Evolutionary conservation across 2,797 vertebrate species (phyloP).

Genomic region (Corythornis leucogaster): DNA sequence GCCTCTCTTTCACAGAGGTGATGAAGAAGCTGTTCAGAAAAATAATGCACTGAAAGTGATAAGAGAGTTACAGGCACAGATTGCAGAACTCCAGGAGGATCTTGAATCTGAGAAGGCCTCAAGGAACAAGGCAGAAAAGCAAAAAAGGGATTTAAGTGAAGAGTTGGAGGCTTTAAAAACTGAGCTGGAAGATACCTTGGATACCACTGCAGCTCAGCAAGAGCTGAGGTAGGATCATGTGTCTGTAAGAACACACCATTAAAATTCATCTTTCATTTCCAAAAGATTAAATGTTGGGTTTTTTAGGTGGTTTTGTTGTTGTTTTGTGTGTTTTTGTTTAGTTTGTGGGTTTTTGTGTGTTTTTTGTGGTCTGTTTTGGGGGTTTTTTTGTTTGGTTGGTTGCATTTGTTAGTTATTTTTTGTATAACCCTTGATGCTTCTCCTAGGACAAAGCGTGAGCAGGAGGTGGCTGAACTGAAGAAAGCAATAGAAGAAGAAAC

Average conservation of each 20-base stretch:
- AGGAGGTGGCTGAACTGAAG: constrained; percentile 96
- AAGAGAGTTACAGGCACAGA: constrained; percentile 94
- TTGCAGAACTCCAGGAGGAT: constrained; percentile 94
- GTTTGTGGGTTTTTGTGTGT: no score
- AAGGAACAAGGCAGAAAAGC: constrained; percentile 95
- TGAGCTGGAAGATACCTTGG: constrained; percentile 95
- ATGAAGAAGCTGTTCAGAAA: constrained; percentile 92
- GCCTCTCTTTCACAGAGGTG: constrained; percentile 80
- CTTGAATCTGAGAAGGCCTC: constrained; percentile 93
- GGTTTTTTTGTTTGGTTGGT: neutral
- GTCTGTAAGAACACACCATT: neutral
- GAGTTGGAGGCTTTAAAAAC: constrained; percentile 97
- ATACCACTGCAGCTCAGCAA: constrained; percentile 96
- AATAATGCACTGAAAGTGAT: constrained; percentile 93
- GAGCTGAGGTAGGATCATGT: constrained; percentile 89
- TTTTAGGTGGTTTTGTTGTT: no score
- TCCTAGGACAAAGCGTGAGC: constrained; percentile 91
- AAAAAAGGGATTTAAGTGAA: constrained; percentile 95
- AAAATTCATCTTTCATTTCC: neutral
- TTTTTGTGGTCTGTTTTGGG: no score
- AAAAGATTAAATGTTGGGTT: neutral
- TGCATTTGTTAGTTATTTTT: neutral
- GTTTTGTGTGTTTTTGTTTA: no score
- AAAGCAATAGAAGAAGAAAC: constrained; percentile 96
- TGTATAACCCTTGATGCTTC: neutral